Conservation (phyloP, 2,113 vertebrate species). For the Hippocampus comes region DNA sequence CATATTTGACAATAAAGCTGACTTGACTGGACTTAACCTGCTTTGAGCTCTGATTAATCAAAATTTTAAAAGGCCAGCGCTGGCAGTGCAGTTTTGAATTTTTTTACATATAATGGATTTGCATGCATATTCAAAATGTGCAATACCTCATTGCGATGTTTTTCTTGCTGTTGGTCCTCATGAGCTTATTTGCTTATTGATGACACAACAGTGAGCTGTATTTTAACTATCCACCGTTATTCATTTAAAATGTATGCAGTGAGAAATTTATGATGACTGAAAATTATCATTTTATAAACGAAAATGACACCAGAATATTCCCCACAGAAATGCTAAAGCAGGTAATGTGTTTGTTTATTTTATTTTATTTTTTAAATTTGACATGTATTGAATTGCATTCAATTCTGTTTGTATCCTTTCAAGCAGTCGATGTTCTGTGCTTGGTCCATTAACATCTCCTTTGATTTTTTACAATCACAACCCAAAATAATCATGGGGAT, state of each 20-base stretch:
- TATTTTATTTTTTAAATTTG: too few relatives aligned
- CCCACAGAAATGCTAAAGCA: too few relatives aligned
- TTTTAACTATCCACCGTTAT: constrained; percentile 67
- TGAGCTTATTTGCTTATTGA: constrained; percentile 69
- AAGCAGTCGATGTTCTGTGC: background rate
- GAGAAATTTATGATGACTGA: constrained; percentile 37
- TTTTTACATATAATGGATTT: constrained; percentile 51
- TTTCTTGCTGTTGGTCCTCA: constrained; percentile 42
- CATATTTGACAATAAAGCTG: too few relatives aligned
- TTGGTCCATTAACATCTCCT: too few relatives aligned
- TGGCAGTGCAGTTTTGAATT: constrained; percentile 43
- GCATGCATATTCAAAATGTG: constrained; percentile 53
- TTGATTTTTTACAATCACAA: background rate
- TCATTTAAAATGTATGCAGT: constrained; percentile 60
- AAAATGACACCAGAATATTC: constrained; percentile 27
- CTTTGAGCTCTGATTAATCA: constrained; percentile 55
- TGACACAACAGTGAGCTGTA: constrained; percentile 61
- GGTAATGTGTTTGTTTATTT: too few relatives aligned
- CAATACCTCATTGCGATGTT: constrained; percentile 42
- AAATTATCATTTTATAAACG: constrained; percentile 24
- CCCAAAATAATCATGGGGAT: background rate
- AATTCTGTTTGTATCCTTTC: background rate
- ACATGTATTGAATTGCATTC: background rate
- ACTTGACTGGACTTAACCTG: constrained; percentile 9
- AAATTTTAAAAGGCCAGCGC: constrained; percentile 27